A percentile compares a stretch with the other conserved stretches of the same genome.
Conservation (phyloP, 2,888 invertebrate genomes). For the Platycheirus albimanus region DNA sequence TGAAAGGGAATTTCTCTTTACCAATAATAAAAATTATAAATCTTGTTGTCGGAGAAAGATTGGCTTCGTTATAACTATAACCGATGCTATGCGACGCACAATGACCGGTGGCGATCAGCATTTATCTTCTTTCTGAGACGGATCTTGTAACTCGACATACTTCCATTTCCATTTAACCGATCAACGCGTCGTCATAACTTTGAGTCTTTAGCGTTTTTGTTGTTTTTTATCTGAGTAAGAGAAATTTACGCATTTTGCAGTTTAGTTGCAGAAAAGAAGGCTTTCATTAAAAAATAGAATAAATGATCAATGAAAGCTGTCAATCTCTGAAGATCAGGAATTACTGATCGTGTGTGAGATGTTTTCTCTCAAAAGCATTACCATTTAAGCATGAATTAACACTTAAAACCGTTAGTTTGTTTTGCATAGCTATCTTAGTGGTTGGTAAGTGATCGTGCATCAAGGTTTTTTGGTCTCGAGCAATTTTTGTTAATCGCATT, state of each 20-base stretch:
- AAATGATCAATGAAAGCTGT: conserved; percentile 1
- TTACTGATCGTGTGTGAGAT: background rate
- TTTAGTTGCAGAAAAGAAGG: background rate
- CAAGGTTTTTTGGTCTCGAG: conserved; percentile 8
- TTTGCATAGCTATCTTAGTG: background rate
- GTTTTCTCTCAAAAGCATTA: conserved; percentile 6
- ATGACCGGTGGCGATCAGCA: conserved; percentile 12
- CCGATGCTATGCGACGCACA: background rate
- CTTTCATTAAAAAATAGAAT: conserved; percentile 10
- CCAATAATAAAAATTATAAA: conserved; percentile 35
- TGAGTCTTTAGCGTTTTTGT: conserved; percentile 25
- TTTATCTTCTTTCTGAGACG: conserved; percentile 41
- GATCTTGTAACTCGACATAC: conserved; percentile 62
- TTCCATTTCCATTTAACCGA: conserved; percentile 58
- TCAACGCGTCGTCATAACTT: conserved; percentile 47
- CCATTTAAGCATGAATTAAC: no score
- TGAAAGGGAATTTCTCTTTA: conserved; percentile 73
- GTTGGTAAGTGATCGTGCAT: conserved; percentile 11
- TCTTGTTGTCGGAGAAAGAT: conserved; percentile 27
- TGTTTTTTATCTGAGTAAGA: conserved; percentile 20
- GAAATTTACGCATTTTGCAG: conserved; percentile 50
- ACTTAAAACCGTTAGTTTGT: no score
- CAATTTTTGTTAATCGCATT: conserved; percentile 5
- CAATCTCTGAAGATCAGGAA: background rate
- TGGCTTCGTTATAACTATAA: background rate